These are phyloP conservation scores for Mungos mungo DNA, from an alignment of 2,113 vertebrate species.

Conservation along the genomic window DNA sequence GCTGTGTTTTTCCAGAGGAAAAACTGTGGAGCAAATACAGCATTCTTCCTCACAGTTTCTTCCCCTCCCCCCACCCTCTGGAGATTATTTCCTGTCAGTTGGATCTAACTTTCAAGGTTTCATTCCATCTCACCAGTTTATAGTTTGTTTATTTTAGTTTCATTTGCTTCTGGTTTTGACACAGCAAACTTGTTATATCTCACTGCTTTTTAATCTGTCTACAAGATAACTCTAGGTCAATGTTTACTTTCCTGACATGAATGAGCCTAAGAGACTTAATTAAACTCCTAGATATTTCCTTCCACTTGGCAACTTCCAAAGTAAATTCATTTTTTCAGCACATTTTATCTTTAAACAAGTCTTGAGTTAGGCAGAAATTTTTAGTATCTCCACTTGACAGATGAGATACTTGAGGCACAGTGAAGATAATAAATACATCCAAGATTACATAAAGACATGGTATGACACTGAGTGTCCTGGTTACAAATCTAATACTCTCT, in stretches of 20 bases:
- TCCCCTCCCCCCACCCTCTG: too few relatives aligned
- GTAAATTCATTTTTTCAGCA: background rate
- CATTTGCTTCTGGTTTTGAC: background rate
- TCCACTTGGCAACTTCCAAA: background rate
- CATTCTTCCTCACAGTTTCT: background rate
- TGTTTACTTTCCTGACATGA: background rate
- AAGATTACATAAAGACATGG: background rate
- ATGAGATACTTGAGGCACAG: constrained; percentile 12
- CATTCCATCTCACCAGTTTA: background rate
- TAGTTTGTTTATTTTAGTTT: constrained; percentile 28
- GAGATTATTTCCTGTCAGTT: background rate
- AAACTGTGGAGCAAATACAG: background rate
- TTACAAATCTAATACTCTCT: background rate
- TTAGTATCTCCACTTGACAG: constrained; percentile 40
- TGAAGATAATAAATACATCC: background rate
- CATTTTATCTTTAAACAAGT: background rate
- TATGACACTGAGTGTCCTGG: background rate
- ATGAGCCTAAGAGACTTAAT: constrained; percentile 9
- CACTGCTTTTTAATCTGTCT: background rate
- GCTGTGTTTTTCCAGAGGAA: background rate
- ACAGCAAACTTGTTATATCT: background rate
- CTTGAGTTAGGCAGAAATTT: background rate
- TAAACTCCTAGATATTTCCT: background rate
- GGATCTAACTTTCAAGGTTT: constrained; percentile 14
- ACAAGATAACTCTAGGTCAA: background rate